A percentile compares a stretch with the other conserved stretches of the same genome.
phyloP scores from a whole-genome alignment of 2,113 vertebrate genomes.

The Corvus moneduloides region DNA sequence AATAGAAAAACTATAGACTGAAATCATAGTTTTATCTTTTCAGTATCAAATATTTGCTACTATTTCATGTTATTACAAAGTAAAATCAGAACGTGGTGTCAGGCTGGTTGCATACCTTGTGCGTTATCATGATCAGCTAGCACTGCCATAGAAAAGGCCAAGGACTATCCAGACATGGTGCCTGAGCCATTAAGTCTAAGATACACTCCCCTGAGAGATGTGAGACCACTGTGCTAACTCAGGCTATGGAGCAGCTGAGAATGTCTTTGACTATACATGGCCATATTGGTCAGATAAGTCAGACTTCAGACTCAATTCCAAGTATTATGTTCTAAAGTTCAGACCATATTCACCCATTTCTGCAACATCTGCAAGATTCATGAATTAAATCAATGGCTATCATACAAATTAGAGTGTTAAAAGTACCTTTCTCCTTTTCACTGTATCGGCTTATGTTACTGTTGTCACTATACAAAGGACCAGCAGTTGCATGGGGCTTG shows the following conservation, averaged over 20 bases:
- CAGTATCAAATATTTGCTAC: background rate
- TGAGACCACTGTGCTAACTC: background rate
- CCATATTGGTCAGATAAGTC: background rate
- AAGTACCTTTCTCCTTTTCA: slow-evolving; percentile 96
- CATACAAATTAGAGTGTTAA: background rate
- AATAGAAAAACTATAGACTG: background rate
- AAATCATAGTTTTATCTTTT: background rate
- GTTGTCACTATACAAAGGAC: slow-evolving; percentile 97
- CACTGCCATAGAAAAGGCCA: background rate
- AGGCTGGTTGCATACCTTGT: background rate
- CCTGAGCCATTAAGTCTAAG: background rate
- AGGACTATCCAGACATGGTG: background rate
- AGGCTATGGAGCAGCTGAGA: background rate
- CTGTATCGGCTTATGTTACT: slow-evolving; percentile 98
- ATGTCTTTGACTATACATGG: background rate
- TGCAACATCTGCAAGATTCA: background rate
- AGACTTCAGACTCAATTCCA: background rate
- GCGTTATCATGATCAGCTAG: background rate
- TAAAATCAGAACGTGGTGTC: background rate
- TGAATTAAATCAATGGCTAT: background rate
- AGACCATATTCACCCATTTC: background rate
- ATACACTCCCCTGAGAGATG: background rate
- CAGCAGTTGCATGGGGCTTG: slow-evolving; percentile 91
- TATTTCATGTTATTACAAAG: background rate
- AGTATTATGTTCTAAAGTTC: background rate